Conservation (phyloP, 2,888 invertebrate species). For the Leptopterna dolabrata region DNA sequence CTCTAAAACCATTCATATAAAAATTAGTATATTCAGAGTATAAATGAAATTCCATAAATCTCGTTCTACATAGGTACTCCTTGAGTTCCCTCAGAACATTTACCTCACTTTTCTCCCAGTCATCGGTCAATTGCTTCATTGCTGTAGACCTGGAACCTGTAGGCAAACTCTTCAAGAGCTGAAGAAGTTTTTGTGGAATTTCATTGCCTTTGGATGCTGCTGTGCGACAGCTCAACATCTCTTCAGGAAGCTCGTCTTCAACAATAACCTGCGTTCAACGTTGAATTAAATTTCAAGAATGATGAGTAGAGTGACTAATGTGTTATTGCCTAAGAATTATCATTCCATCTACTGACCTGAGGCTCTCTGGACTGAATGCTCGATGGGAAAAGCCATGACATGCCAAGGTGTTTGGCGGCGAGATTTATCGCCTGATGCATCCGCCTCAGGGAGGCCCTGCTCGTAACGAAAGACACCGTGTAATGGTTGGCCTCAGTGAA, state of each 20-base stretch:
- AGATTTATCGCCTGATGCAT: conserved; percentile 79
- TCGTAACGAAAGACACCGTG: conserved; percentile 72
- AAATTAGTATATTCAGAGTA: background rate
- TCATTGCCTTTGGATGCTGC: background rate
- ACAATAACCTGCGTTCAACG: conserved; percentile 67
- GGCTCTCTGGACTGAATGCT: conserved; percentile 75
- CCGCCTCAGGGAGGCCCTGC: conserved; percentile 73
- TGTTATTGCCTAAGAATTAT: conserved; percentile 63
- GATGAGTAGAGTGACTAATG: no score
- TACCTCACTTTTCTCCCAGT: background rate
- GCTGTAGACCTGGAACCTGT: background rate
- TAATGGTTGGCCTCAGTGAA: background rate
- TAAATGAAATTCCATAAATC: no score
- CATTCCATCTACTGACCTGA: conserved; percentile 63
- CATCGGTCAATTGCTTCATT: background rate
- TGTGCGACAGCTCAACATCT: background rate
- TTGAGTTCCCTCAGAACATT: background rate
- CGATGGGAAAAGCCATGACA: conserved; percentile 74
- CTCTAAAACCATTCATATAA: background rate
- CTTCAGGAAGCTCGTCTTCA: background rate
- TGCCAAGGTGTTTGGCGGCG: conserved; percentile 70
- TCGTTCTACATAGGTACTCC: background rate
- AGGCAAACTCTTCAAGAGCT: background rate
- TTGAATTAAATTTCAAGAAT: conserved; percentile 64
- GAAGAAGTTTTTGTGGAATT: background rate